Base-by-base conservation (phyloP, 2,113 vertebrate species). In the Colaptes auratus region DNA sequence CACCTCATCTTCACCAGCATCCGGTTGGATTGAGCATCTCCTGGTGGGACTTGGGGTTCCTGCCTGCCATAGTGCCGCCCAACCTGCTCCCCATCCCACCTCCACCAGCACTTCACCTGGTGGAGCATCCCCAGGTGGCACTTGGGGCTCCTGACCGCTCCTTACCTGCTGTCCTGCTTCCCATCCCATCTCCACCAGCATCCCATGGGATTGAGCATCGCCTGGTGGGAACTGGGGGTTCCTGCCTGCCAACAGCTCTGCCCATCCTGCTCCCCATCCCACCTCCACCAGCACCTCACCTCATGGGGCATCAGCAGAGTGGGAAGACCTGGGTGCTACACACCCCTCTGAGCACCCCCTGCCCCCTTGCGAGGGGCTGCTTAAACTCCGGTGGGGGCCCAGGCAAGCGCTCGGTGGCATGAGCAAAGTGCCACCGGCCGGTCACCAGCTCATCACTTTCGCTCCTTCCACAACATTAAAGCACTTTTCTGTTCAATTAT, bases 401-500 rank as follows among this genome's bases (percentile, higher is more conserved):
- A 52, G 52, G 69, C 30, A 8, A 3, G 25, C n/a, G 3, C n/a
- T 2, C 65, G 31, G 28, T 8, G 1, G 27, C 64, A 14, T n/a
- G 27, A 7, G 39, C 44, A 3, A 21, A 53, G 44, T 50, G 65
- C 91, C 93, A 48, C 1, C 7, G 27, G 39, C 72, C 7, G 3
- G 30, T 83, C 87, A 30, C 42, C 46, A 5, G 19, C 90, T n/a
- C 63, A 1, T 36, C 15, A 18, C 77, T 3, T 58, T 81, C 24
- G 33, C 79, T 24, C 85, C 66, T 88, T 86, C 25, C 12, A 85
- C 63, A 91, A 77, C 71, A 80, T 79, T 95, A 92, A 95, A 93
- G 94, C 56, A 70, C 91, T 82, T 95, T 67, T 52, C 91, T 4
- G 3, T 91, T 80, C 70, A 91, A 94, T 95, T 79, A 92, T 90